phyloP scores from a whole-genome alignment of 2,797 vertebrate species.

The Amniataba percoides region DNA sequence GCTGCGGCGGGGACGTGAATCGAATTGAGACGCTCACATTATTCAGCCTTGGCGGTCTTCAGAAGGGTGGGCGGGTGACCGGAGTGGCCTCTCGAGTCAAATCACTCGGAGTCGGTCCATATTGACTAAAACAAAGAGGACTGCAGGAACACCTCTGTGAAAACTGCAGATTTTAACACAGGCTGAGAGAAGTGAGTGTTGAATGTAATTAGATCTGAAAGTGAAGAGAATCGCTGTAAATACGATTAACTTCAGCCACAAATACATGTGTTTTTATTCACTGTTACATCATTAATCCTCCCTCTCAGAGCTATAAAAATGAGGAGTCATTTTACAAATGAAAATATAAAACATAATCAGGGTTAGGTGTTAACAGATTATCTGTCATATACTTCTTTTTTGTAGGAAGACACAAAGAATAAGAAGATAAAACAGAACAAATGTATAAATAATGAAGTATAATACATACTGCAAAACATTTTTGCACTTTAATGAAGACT shows the following conservation, averaged over 20 bases:
- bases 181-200: neutral
- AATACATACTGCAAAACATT: no score
- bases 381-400: neutral
- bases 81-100: constrained; percentile 57
- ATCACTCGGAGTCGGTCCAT: constrained; percentile 40
- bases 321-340: no score
- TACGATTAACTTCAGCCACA: neutral
- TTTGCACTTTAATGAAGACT: no score
- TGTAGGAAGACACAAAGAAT: neutral
- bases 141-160: constrained; percentile 3
- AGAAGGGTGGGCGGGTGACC: constrained; percentile 49
- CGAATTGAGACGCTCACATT: constrained; percentile 67
- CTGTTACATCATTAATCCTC: neutral
- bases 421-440: neutral
- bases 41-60: constrained; percentile 54
- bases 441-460: no score
- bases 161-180: neutral
- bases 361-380: neutral
- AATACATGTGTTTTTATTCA: neutral
- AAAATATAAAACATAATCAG: neutral
- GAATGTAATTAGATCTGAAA: neutral
- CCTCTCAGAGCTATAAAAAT: neutral
- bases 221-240: neutral
- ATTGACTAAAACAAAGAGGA: constrained; percentile 29
- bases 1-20: constrained; percentile 64